A percentile compares a stretch with the other conserved stretches of the same genome.
phyloP scores from a whole-genome alignment of 2,797 vertebrate genomes.

The Halcyon chelicuti region DNA sequence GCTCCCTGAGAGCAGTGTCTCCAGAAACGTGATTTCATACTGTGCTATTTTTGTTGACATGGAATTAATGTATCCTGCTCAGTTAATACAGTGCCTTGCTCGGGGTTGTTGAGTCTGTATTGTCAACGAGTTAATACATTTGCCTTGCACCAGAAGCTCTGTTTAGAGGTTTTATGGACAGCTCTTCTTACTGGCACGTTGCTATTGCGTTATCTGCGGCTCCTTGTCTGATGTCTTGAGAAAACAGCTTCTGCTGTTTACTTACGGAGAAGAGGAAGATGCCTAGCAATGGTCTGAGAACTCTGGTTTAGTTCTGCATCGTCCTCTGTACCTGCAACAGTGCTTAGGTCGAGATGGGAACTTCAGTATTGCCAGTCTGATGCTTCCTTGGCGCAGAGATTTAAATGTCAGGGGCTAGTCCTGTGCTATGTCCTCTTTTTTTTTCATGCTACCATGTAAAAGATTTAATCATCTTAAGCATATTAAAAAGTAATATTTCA shows the following conservation, averaged over 20 bases:
- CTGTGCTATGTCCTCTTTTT: background rate
- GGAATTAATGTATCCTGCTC: background rate
- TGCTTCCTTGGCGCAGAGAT: background rate
- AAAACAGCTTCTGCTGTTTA: background rate
- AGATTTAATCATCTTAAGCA: background rate
- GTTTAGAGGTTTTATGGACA: background rate
- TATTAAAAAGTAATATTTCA: background rate
- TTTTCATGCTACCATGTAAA: background rate
- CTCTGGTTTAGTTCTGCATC: background rate
- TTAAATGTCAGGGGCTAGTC: background rate
- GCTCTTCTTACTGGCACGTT: background rate
- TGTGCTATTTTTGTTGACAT: background rate
- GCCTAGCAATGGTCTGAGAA: background rate
- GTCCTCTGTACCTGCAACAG: background rate
- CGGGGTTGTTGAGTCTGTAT: background rate
- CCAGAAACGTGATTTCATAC: background rate
- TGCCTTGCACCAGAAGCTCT: background rate
- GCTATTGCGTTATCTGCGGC: accelerated
- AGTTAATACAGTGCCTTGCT: background rate
- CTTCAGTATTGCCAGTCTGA: background rate
- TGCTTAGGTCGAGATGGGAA: background rate
- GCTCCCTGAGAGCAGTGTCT: background rate
- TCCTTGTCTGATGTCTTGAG: background rate
- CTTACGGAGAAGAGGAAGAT: background rate
- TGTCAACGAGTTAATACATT: background rate